Conservation (phyloP, 2,888 invertebrate species). For the Thecophora atra region DNA sequence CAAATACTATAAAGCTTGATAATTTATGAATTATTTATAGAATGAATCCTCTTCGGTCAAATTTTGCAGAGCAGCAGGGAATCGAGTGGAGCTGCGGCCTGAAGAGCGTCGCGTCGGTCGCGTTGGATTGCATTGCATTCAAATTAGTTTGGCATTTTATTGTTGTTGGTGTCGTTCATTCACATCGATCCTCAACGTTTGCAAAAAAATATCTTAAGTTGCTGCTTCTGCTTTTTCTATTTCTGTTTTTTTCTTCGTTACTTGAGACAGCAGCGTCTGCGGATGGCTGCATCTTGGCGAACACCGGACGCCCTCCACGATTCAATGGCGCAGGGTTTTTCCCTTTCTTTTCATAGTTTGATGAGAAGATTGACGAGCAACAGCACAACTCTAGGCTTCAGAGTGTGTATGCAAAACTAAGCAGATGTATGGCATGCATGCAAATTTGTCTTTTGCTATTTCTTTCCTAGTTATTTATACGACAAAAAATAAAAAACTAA, state of each 20-base stretch:
- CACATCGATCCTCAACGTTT: conserved; percentile 20
- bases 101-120: neutral
- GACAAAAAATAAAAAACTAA: too few relatives aligned
- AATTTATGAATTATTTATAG: conserved; percentile 51
- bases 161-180: conserved; percentile 11
- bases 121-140: conserved; percentile 42
- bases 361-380: conserved; percentile 1
- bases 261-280: neutral
- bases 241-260: too few relatives aligned
- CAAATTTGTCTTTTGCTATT: too few relatives aligned
- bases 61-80: conserved; percentile 9
- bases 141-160: conserved; percentile 39
- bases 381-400: too few relatives aligned
- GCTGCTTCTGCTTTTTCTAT: too few relatives aligned
- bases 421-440: too few relatives aligned
- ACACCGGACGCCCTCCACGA: neutral
- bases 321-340: conserved; percentile 1
- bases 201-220: neutral
- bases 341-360: conserved; percentile 2
- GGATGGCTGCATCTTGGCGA: neutral
- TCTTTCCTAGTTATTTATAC: too few relatives aligned
- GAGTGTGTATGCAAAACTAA: too few relatives aligned
- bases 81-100: conserved; percentile 36
- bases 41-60: conserved; percentile 41
- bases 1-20: conserved; percentile 31